These are phyloP conservation scores for Lissonota sp. DNA, from an alignment of 2,888 invertebrate species.

Conservation along the genomic window DNA sequence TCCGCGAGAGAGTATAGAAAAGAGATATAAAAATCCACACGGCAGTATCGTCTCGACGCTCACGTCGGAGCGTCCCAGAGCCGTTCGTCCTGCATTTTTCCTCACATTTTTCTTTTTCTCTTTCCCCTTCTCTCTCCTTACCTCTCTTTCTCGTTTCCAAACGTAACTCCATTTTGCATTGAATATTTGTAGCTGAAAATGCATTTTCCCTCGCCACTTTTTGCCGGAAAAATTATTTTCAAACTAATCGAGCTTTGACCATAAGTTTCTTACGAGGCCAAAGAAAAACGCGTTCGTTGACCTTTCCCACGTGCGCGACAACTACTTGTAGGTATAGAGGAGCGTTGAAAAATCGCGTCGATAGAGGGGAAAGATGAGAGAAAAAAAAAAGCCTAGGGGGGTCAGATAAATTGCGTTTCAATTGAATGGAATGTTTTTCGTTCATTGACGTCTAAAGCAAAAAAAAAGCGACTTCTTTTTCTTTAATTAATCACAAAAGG, in stretches of 20 bases:
- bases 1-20: constrained; percentile 11
- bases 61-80: constrained; percentile 38
- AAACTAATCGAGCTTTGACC: not conserved
- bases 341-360: constrained; percentile 35
- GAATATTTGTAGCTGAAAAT: not conserved
- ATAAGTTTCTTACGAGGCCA: not conserved
- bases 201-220: not conserved
- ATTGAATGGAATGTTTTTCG: not conserved
- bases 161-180: constrained; percentile 10
- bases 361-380: constrained; percentile 18
- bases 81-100: constrained; percentile 2
- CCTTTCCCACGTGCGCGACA: constrained; percentile 57
- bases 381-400: constrained; percentile 1
- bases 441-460: not conserved
- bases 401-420: constrained; percentile 16
- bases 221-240: not conserved
- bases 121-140: not conserved
- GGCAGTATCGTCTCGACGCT: constrained; percentile 59
- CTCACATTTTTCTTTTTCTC: constrained; percentile 7
- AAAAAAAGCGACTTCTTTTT: not conserved
- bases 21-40: constrained; percentile 37
- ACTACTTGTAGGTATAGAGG: constrained; percentile 20
- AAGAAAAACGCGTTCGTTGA: constrained; percentile 53
- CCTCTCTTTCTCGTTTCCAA: not conserved
- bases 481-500: too few species aligned